phyloP scores from a whole-genome alignment of 64 coral and sea anemone genomes.

The Montipora capricornis region DNA sequence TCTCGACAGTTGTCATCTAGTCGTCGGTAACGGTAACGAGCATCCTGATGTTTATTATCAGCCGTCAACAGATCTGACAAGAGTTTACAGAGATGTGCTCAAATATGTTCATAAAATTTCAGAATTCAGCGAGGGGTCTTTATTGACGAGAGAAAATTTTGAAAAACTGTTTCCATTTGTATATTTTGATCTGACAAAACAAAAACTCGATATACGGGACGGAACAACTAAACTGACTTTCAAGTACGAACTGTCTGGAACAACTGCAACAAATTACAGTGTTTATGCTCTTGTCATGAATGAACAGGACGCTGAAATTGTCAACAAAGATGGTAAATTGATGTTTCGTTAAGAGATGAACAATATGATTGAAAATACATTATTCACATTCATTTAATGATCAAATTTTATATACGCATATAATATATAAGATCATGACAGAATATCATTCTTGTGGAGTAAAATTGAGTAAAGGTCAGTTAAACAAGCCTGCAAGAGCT shows the following conservation, averaged over 20 bases:
- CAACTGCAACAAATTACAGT: neutral
- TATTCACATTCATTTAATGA: neutral
- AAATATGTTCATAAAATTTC: constrained; percentile 17
- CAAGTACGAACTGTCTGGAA: neutral
- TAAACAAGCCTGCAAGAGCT: neutral
- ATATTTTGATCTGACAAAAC: constrained; percentile 26
- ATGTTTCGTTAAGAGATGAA: too few relatives aligned
- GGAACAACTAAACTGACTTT: too few relatives aligned
- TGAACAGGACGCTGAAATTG: neutral
- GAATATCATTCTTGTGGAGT: constrained; percentile 14
- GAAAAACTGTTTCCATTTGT: neutral
- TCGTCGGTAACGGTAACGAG: constrained; percentile 26
- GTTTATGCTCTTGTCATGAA: neutral
- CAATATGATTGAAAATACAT: neutral
- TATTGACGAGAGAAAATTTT: neutral
- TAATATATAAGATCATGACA: constrained; percentile 17
- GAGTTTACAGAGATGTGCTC: too few relatives aligned
- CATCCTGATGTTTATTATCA: constrained; percentile 4
- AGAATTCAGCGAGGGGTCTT: constrained; percentile 2
- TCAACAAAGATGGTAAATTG: neutral
- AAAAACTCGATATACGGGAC: neutral
- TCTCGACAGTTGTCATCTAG: neutral
- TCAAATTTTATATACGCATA: neutral
- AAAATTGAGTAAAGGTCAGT: neutral
- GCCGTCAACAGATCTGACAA: neutral